phyloP scores from a whole-genome alignment of 2,888 invertebrate species.

The Coecobrya sp. region DNA sequence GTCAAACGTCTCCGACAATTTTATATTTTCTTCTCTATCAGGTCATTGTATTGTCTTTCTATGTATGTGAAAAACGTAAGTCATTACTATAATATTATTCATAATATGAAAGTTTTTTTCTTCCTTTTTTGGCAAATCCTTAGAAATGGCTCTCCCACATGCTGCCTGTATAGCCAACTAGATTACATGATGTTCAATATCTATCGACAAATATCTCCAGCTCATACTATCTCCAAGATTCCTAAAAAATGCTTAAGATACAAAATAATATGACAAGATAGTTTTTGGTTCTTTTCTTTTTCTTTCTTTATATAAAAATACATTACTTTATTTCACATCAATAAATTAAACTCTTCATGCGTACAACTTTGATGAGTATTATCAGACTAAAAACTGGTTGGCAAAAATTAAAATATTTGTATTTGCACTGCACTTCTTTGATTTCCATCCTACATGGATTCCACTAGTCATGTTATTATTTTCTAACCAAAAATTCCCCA shows the following conservation, averaged over 20 bases:
- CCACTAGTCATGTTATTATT: neutral
- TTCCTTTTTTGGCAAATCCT: neutral
- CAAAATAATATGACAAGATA: no score
- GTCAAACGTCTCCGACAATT: slow-evolving; percentile 18
- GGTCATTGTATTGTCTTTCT: slow-evolving; percentile 75
- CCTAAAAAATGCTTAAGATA: neutral
- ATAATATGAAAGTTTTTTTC: slow-evolving; percentile 18
- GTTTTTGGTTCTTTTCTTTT: neutral
- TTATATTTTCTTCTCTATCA: neutral
- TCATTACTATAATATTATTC: neutral
- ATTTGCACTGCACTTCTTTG: neutral
- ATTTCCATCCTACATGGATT: neutral
- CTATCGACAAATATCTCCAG: neutral
- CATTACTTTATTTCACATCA: slow-evolving; percentile 4
- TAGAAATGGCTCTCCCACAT: no score
- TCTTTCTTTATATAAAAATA: neutral
- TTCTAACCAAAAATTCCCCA: slow-evolving; percentile 76
- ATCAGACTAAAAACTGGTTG: slow-evolving; percentile 43
- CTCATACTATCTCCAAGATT: neutral
- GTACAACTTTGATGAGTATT: slow-evolving; percentile 22
- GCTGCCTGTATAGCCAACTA: no score
- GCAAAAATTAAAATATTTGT: slow-evolving; percentile 21
- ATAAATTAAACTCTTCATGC: slow-evolving; percentile 28
- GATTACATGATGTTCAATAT: no score
- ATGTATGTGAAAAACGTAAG: neutral